A percentile compares a stretch with the other conserved stretches of the same genome.
Conservation (phyloP, 2,888 invertebrate genomes). For the Seira ritae region DNA sequence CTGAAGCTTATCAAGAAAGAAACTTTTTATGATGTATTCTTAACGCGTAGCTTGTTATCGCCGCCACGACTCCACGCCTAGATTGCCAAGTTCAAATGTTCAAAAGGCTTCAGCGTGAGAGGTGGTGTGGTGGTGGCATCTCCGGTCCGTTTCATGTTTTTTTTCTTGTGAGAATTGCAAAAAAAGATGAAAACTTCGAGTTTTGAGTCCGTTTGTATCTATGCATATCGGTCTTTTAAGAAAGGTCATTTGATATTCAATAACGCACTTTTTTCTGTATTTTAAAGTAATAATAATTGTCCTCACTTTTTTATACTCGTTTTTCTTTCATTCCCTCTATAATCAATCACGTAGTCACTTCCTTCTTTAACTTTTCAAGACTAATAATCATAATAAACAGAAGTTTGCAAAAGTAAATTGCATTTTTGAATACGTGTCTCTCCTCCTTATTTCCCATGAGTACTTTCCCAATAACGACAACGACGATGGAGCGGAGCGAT, state of each 20-base stretch:
- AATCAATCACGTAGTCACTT: constrained; percentile 8
- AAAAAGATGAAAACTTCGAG: neutral
- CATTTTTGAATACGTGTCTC: constrained; percentile 18
- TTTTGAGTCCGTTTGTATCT: neutral
- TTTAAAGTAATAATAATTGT: constrained; percentile 25
- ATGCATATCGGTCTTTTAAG: neutral
- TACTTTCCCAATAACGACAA: constrained; percentile 16
- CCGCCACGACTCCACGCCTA: constrained; percentile 16
- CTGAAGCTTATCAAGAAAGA: neutral
- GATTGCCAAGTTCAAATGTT: constrained; percentile 13
- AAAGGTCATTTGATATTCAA: constrained; percentile 17
- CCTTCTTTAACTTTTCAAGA: constrained; percentile 2
- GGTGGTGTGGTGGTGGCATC: neutral
- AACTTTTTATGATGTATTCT: constrained; percentile 20
- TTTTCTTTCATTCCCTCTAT: constrained; percentile 1
- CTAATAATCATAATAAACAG: constrained; percentile 13
- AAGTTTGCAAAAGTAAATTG: constrained; percentile 16
- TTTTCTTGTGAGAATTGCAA: neutral
- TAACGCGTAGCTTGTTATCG: constrained; percentile 18
- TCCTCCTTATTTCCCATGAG: constrained; percentile 10
- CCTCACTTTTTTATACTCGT: constrained; percentile 32
- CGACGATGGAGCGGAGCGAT: neutral
- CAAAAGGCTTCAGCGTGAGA: neutral
- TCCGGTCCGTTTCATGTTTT: neutral
- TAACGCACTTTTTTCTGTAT: constrained; percentile 7